phyloP scores from a whole-genome alignment of 2,113 vertebrate genomes.

The Pteronura brasiliensis region DNA sequence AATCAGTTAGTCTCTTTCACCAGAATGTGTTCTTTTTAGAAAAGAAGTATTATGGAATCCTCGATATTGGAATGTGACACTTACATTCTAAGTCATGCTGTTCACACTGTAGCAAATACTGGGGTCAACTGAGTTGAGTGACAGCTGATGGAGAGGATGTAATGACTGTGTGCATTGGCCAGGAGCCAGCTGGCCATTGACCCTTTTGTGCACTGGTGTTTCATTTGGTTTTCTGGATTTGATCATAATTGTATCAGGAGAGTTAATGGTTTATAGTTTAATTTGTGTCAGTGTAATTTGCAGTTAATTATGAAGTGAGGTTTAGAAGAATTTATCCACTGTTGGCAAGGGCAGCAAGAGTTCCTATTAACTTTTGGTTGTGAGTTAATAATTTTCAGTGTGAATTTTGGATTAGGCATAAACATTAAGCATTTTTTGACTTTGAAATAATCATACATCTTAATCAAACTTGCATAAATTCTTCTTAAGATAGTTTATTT shows the following conservation, averaged over 20 bases:
- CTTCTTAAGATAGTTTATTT: neutral
- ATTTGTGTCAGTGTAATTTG: neutral
- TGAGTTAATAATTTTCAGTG: neutral
- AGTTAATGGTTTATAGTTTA: neutral
- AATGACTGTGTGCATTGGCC: neutral
- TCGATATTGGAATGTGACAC: neutral
- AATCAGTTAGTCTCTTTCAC: neutral
- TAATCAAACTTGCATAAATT: neutral
- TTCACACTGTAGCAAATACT: neutral
- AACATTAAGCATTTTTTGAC: neutral
- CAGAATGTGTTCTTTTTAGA: neutral
- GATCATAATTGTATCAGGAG: neutral
- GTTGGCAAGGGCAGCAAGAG: neutral
- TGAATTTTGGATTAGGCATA: neutral
- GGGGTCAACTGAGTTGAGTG: neutral
- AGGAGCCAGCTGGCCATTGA: neutral
- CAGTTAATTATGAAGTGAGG: neutral
- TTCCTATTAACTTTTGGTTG: neutral
- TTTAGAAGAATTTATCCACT: neutral
- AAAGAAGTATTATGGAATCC: neutral
- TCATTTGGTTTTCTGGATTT: constrained; percentile 16
- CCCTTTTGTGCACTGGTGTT: neutral
- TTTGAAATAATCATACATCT: neutral
- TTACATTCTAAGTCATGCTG: neutral
- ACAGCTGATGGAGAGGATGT: neutral